Evolutionary conservation across 2,113 vertebrate genomes (phyloP).

Genomic region (Noctilio leporinus): DNA sequence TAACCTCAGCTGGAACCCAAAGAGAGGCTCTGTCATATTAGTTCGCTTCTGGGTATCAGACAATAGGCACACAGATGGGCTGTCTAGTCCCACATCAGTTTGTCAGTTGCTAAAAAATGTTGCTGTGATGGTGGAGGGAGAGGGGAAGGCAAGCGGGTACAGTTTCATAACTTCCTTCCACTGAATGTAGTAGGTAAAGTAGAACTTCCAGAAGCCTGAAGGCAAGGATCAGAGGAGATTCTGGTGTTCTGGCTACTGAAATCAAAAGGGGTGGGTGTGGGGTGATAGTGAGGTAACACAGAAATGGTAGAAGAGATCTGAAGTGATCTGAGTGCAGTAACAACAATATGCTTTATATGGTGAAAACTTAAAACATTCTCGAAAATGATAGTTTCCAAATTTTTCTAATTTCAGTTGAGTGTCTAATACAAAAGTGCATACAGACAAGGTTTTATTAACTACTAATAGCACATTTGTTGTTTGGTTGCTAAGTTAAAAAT

Average conservation of each 20-base stretch:
- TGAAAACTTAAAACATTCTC: neutral
- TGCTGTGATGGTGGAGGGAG: neutral
- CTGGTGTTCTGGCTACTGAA: neutral
- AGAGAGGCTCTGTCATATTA: neutral
- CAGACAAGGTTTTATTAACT: neutral
- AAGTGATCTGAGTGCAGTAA: neutral
- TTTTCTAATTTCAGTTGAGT: neutral
- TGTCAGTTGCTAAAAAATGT: neutral
- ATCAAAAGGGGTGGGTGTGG: fast-evolving
- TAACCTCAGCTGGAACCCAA: neutral
- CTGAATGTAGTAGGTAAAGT: neutral
- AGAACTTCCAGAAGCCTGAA: neutral
- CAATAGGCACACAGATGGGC: neutral
- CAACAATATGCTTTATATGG: neutral
- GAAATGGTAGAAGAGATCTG: neutral
- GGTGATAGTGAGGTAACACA: neutral
- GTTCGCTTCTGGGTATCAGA: neutral
- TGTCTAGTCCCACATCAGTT: neutral
- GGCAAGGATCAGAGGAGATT: neutral
- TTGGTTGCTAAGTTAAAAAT: conserved; percentile 34
- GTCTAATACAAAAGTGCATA: neutral
- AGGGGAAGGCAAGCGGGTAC: neutral
- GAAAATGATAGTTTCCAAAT: neutral
- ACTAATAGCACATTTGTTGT: neutral
- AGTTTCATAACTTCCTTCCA: neutral